These are phyloP conservation scores for Eledone cirrhosa DNA, from an alignment of 2,888 invertebrate genomes.

Conservation along the genomic window DNA sequence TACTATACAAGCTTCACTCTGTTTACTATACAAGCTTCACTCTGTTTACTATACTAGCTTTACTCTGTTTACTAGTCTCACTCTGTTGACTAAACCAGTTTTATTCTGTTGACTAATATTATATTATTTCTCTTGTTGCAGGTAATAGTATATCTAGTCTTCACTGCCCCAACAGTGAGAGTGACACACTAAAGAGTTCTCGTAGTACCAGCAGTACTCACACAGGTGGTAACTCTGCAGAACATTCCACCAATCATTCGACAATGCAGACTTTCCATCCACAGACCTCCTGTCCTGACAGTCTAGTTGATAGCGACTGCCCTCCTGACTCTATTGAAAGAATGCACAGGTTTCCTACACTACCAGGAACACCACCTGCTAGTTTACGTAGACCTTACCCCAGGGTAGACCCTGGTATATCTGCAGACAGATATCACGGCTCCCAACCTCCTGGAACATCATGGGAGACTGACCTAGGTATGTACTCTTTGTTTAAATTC, in stretches of 20 bases:
- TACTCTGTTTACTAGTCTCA: neutral
- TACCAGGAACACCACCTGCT: slow-evolving; percentile 1
- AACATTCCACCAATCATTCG: slow-evolving; percentile 37
- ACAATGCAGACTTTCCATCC: slow-evolving; percentile 58
- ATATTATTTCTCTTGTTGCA: slow-evolving; percentile 35
- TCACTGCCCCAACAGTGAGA: slow-evolving; percentile 56
- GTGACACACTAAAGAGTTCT: slow-evolving; percentile 58
- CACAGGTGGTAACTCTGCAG: slow-evolving; percentile 37
- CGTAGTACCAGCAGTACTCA: slow-evolving; percentile 57
- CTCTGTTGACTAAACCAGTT: neutral
- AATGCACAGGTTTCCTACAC: slow-evolving; percentile 11
- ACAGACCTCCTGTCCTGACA: slow-evolving; percentile 43
- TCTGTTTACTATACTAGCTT: too few species aligned
- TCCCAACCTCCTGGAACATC: slow-evolving; percentile 19
- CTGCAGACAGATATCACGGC: slow-evolving; percentile 26
- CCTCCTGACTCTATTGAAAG: slow-evolving; percentile 12
- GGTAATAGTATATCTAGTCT: slow-evolving; percentile 55
- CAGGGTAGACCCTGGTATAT: neutral
- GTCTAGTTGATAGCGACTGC: slow-evolving; percentile 33
- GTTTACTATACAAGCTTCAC: too few species aligned
- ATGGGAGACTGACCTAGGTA: slow-evolving; percentile 18
- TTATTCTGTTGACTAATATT: neutral
- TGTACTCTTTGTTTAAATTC: neutral
- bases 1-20: too few species aligned
- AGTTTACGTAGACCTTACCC: slow-evolving; percentile 18